A percentile compares a stretch with the other conserved stretches of the same genome.
These are phyloP conservation scores for Pogonomyrmex californicus DNA, from an alignment of 1,140 invertebrate species.

Conservation along the genomic window DNA sequence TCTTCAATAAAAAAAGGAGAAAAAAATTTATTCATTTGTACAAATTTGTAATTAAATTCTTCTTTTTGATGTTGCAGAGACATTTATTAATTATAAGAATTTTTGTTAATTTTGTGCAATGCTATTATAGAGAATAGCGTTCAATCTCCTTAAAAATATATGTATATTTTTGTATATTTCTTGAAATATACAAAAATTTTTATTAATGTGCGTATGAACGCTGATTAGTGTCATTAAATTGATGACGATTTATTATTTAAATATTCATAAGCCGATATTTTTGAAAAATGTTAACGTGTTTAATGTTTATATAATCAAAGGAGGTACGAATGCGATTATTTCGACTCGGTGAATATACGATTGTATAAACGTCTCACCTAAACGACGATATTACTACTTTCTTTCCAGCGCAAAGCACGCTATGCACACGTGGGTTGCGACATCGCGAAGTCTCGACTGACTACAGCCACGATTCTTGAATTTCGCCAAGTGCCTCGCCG, in stretches of 20 bases:
- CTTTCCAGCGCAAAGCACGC: background rate
- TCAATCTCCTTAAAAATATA: background rate
- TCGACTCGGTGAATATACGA: background rate
- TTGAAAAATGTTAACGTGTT: background rate
- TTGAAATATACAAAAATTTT: background rate
- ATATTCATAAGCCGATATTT: background rate
- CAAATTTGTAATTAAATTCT: background rate
- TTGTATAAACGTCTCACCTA: background rate
- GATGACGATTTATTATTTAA: slow-evolving; percentile 11
- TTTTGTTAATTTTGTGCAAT: background rate
- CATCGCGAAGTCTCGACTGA: background rate
- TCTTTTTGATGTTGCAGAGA: background rate
- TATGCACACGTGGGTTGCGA: slow-evolving; percentile 21
- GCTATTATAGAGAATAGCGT: background rate
- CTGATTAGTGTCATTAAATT: background rate
- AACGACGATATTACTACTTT: slow-evolving; percentile 16
- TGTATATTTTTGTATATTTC: too few relatives aligned
- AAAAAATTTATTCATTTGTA: background rate
- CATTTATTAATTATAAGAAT: background rate
- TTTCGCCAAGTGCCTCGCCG: slow-evolving; percentile 33
- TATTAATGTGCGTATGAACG: background rate
- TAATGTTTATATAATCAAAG: background rate
- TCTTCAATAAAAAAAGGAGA: background rate
- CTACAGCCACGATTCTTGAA: slow-evolving; percentile 35
- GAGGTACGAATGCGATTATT: slow-evolving; percentile 7